Conservation (phyloP, 64 coral and sea anemone genomes). For the Montipora capricornis region DNA sequence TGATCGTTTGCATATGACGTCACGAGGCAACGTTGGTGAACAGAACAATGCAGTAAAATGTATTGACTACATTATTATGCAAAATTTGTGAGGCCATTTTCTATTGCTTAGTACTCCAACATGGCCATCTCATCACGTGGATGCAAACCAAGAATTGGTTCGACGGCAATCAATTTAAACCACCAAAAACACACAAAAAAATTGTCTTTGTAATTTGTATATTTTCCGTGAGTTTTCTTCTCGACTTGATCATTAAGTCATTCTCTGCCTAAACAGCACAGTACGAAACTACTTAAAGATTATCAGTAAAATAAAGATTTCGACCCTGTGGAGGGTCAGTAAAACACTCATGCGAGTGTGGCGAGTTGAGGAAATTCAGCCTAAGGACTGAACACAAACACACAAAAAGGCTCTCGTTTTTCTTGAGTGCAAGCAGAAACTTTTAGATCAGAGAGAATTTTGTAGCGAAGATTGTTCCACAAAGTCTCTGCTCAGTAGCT, state of each 20-base stretch:
- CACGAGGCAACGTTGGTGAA: no score
- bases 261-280: background rate
- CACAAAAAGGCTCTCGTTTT: background rate
- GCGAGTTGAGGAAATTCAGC: constrained; percentile 3
- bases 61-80: no score
- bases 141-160: no score
- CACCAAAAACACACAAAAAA: background rate
- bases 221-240: constrained; percentile 21
- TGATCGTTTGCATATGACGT: no score
- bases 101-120: no score
- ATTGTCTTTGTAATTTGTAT: background rate
- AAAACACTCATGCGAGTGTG: background rate
- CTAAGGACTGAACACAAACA: background rate
- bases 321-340: background rate
- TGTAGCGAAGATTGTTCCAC: background rate
- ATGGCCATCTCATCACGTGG: no score
- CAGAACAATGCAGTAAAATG: no score
- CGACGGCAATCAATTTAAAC: no score
- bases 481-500: background rate
- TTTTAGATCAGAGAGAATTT: background rate
- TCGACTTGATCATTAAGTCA: constrained; percentile 15
- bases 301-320: constrained; percentile 39
- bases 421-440: background rate
- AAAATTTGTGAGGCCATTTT: no score
- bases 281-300: constrained; percentile 10